Evolutionary conservation across 2,113 vertebrate genomes (phyloP).

Genomic region (Capreolus pygargus): DNA sequence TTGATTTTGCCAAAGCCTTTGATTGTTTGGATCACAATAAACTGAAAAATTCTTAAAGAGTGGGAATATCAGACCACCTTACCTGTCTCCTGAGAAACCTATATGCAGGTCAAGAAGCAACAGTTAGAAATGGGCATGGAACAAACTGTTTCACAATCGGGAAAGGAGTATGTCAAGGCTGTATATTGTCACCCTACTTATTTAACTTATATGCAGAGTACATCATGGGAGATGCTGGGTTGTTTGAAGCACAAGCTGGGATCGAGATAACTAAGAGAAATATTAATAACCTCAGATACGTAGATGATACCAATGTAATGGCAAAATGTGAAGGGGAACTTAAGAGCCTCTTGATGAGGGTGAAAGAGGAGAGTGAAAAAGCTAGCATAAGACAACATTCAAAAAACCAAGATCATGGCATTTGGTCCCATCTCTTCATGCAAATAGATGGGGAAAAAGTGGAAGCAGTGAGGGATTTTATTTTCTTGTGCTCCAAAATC

Average conservation of each 20-base stretch:
- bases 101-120: neutral
- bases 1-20: neutral
- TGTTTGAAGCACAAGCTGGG: neutral
- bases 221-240: neutral
- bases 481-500: neutral
- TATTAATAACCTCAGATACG: neutral
- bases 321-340: neutral
- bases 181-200: neutral
- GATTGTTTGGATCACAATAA: neutral
- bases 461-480: neutral
- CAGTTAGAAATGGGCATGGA: rapidly evolving
- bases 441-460: neutral
- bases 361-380: neutral
- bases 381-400: neutral
- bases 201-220: neutral
- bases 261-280: neutral
- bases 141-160: neutral
- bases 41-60: neutral
- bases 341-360: neutral
- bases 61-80: neutral
- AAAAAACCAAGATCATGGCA: neutral
- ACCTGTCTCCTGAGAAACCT: neutral
- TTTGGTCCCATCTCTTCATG: neutral
- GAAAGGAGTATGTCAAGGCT: neutral
- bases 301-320: neutral